Evolutionary conservation across 2,113 vertebrate genomes (phyloP).

Genomic region (Lagopus muta): DNA sequence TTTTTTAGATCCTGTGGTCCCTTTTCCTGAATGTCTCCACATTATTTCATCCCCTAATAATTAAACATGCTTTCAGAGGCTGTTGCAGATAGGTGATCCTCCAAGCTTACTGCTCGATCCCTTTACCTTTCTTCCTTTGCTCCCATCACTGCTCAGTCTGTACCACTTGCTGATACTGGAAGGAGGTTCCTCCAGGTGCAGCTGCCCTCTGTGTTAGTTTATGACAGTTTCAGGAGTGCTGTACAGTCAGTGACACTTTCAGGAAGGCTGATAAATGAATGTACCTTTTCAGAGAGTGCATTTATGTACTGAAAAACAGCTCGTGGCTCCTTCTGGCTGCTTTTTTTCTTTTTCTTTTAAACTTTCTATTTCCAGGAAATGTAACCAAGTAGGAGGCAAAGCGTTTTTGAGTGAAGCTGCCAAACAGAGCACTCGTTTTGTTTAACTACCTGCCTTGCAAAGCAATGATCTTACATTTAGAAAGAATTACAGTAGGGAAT

Average conservation of each 20-base stretch:
- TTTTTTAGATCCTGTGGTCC: conserved; percentile 11
- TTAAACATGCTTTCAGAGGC: conserved; percentile 66
- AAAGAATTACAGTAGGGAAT: conserved; percentile 6
- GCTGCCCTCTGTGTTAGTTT: conserved; percentile 13
- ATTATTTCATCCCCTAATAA: conserved; percentile 51
- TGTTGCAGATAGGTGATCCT: conserved; percentile 57
- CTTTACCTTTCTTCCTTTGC: conserved; percentile 66
- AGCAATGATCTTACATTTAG: conserved; percentile 42
- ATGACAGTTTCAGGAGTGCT: conserved; percentile 44
- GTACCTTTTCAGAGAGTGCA: conserved; percentile 18
- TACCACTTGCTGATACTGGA: conserved; percentile 67
- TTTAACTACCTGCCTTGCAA: conserved; percentile 61
- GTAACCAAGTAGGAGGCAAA: conserved; percentile 42
- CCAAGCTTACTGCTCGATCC: conserved; percentile 77
- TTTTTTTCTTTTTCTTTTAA: neutral
- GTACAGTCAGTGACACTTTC: conserved; percentile 60
- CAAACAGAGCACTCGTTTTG: conserved; percentile 38
- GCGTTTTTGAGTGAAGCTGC: conserved; percentile 51
- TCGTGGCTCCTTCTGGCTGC: neutral
- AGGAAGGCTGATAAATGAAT: conserved; percentile 59
- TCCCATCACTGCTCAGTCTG: conserved; percentile 64
- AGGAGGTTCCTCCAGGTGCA: conserved; percentile 65
- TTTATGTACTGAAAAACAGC: neutral
- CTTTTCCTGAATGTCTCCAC: conserved; percentile 33
- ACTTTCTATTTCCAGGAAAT: conserved; percentile 58